Conservation (phyloP, 1,140 invertebrate species). For the Popillia japonica region DNA sequence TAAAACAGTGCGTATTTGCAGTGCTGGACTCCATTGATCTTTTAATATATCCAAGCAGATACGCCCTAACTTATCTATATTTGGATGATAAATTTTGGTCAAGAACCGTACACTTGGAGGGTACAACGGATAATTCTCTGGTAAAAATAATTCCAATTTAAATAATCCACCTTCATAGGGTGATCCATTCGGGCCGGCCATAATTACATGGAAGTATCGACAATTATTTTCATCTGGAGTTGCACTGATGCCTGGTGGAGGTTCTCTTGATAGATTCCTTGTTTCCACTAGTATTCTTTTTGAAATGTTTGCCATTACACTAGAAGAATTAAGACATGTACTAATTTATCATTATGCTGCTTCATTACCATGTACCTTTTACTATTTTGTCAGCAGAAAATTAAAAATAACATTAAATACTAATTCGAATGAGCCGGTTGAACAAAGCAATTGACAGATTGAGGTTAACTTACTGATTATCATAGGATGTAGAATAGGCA, state of each 20-base stretch:
- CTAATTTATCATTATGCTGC: neutral
- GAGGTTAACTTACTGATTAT: conserved; percentile 21
- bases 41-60: conserved; percentile 85
- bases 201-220: conserved; percentile 79
- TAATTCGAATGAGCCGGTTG: conserved; percentile 8
- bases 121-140: conserved; percentile 83
- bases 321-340: neutral
- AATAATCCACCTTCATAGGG: conserved; percentile 82
- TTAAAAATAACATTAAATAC: conserved; percentile 29
- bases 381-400: conserved; percentile 25
- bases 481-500: conserved; percentile 1
- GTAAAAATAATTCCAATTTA: conserved; percentile 80
- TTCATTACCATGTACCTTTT: neutral
- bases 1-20: conserved; percentile 81
- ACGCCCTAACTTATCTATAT: conserved; percentile 81
- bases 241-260: conserved; percentile 79
- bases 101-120: conserved; percentile 81
- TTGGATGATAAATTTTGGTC: conserved; percentile 85
- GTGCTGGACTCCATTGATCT: conserved; percentile 84
- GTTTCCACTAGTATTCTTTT: conserved; percentile 58
- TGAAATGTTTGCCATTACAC: conserved; percentile 44
- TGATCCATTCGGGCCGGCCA: conserved; percentile 70
- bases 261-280: conserved; percentile 61
- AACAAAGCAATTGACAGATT: conserved; percentile 24
- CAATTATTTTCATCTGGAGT: conserved; percentile 78